A percentile compares a stretch with the other conserved stretches of the same genome.
Evolutionary conservation across 2,888 invertebrate genomes (phyloP).

Genomic region (Colletes collaris): DNA sequence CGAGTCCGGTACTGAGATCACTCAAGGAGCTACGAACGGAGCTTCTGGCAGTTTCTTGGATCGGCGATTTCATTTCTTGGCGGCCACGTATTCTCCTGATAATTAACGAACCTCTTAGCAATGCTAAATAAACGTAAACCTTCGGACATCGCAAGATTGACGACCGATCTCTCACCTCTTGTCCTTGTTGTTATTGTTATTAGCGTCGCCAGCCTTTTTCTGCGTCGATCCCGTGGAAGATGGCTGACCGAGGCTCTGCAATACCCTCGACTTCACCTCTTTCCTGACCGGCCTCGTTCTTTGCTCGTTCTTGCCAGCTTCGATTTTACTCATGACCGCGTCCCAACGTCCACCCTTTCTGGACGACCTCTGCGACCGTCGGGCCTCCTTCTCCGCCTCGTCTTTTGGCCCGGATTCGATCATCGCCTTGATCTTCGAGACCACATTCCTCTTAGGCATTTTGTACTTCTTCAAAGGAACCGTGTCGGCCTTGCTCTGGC

Average conservation of each 20-base stretch:
- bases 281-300: constrained; percentile 89
- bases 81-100: constrained; percentile 77
- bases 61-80: constrained; percentile 77
- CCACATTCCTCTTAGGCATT: constrained; percentile 91
- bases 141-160: neutral
- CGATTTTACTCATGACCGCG: constrained; percentile 92
- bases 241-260: constrained; percentile 75
- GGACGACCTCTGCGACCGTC: constrained; percentile 85
- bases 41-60: constrained; percentile 81
- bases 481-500: constrained; percentile 70
- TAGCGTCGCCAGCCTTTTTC: constrained; percentile 75
- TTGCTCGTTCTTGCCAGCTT: constrained; percentile 88
- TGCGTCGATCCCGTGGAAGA: constrained; percentile 69
- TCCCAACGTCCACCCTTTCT: constrained; percentile 90
- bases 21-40: constrained; percentile 82
- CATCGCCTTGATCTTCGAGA: constrained; percentile 90
- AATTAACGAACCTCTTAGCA: constrained; percentile 32
- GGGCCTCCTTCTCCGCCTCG: constrained; percentile 85
- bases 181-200: constrained; percentile 75
- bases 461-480: constrained; percentile 87
- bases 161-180: constrained; percentile 70
- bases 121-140: neutral
- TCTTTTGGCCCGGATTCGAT: constrained; percentile 86
- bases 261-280: constrained; percentile 94
- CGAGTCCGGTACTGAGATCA: constrained; percentile 80